A percentile compares a stretch with the other conserved stretches of the same genome.
These are phyloP conservation scores for Coelinius sp. DNA, from an alignment of 2,888 invertebrate genomes.

Conservation along the genomic window DNA sequence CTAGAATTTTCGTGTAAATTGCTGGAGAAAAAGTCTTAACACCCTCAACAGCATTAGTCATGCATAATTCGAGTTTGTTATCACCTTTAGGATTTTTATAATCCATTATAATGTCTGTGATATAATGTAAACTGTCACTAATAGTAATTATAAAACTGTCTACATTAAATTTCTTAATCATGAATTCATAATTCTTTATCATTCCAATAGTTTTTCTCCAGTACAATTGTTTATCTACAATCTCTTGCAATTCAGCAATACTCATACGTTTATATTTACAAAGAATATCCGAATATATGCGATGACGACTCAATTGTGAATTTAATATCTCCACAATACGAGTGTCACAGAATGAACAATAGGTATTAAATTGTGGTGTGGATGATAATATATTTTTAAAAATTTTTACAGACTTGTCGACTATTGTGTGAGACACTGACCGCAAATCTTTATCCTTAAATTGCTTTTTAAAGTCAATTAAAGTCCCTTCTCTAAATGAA, in stretches of 20 bases:
- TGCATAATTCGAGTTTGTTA: slow-evolving; percentile 50
- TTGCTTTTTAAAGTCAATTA: slow-evolving; percentile 54
- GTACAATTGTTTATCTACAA: slow-evolving; percentile 72
- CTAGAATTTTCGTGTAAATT: slow-evolving; percentile 54
- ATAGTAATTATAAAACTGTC: slow-evolving; percentile 50
- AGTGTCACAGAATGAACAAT: slow-evolving; percentile 72
- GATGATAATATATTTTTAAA: slow-evolving; percentile 48
- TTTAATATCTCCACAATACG: slow-evolving; percentile 74
- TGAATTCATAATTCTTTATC: slow-evolving; percentile 55
- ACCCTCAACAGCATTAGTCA: slow-evolving; percentile 53
- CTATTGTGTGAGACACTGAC: slow-evolving; percentile 50
- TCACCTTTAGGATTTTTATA: slow-evolving; percentile 55
- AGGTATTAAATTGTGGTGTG: slow-evolving; percentile 59
- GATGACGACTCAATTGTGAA: slow-evolving; percentile 74
- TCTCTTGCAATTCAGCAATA: slow-evolving; percentile 68
- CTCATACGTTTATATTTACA: slow-evolving; percentile 71
- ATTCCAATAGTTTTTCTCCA: slow-evolving; percentile 75
- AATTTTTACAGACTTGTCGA: slow-evolving; percentile 50
- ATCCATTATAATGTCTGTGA: slow-evolving; percentile 59
- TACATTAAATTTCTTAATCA: slow-evolving; percentile 52
- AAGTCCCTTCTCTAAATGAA: slow-evolving; percentile 59
- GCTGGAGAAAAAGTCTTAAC: slow-evolving; percentile 56
- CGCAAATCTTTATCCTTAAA: slow-evolving; percentile 56
- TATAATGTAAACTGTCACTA: slow-evolving; percentile 53
- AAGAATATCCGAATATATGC: slow-evolving; percentile 72